Percentiles rank a stretch among this genome's conserved stretches.
Evolutionary conservation across 2,888 invertebrate genomes (phyloP).

Genomic region (Microdon myrmicae): DNA sequence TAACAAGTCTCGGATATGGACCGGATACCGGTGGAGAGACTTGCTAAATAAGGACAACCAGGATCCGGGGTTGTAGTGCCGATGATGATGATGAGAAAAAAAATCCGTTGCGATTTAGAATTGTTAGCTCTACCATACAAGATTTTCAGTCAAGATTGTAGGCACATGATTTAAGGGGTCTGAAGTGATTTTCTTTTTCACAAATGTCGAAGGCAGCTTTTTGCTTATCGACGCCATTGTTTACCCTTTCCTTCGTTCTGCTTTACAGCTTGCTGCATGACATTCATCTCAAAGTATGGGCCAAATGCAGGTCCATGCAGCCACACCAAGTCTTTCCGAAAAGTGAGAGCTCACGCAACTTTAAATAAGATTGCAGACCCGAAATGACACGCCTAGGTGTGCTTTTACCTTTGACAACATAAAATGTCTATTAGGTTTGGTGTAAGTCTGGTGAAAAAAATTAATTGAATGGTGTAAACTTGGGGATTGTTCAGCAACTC

Average conservation of each 20-base stretch:
- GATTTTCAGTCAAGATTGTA: no score
- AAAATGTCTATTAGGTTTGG: conserved; percentile 43
- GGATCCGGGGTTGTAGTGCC: no score
- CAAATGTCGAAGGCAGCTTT: conserved; percentile 12
- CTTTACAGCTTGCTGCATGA: conserved; percentile 2
- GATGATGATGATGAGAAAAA: no score
- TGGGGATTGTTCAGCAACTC: no score
- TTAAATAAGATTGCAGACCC: conserved; percentile 15
- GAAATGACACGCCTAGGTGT: conserved; percentile 35
- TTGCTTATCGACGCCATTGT: conserved; percentile 25
- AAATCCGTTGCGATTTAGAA: no score
- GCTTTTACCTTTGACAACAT: conserved; percentile 34
- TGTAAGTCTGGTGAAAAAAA: conserved; percentile 36
- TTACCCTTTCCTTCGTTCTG: no score
- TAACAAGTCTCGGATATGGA: no score
- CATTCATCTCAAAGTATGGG: conserved; percentile 22
- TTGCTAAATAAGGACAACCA: no score
- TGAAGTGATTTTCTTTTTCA: no score
- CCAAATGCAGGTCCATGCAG: not conserved
- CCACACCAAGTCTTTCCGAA: not conserved
- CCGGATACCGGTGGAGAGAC: no score
- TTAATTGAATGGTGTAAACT: conserved; percentile 7
- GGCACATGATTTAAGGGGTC: no score
- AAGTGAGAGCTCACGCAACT: conserved; percentile 27
- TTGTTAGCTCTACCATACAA: no score